phyloP scores from a whole-genome alignment of 2,113 vertebrate genomes.

The Gracilinanus agilis region DNA sequence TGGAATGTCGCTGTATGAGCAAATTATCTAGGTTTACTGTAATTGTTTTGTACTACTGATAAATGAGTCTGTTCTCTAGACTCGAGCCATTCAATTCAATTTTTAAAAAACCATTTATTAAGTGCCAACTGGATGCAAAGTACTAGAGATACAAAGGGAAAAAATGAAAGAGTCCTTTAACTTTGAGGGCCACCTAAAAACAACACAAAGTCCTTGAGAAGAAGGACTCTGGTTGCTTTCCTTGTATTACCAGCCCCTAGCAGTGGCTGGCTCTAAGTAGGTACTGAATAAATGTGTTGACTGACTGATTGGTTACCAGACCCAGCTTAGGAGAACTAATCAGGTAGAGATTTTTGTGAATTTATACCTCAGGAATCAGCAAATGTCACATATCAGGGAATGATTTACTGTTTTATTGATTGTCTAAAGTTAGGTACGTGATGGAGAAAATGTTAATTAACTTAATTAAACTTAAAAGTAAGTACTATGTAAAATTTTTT shows the following conservation, averaged over 20 bases:
- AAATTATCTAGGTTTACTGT: not conserved
- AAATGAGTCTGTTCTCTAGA: not conserved
- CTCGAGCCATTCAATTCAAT: not conserved
- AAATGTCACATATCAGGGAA: not conserved
- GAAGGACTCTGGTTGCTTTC: not conserved
- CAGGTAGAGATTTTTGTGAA: not conserved
- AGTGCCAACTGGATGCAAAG: not conserved
- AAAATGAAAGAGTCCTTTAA: not conserved
- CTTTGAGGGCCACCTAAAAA: not conserved
- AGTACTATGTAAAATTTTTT: not conserved
- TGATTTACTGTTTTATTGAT: not conserved
- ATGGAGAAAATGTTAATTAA: not conserved
- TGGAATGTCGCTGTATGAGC: not conserved
- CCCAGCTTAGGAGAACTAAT: not conserved
- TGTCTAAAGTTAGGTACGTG: not conserved
- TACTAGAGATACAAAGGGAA: not conserved
- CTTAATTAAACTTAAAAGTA: not conserved
- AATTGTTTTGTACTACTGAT: not conserved
- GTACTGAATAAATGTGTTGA: not conserved
- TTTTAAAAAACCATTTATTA: not conserved
- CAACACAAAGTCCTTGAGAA: not conserved
- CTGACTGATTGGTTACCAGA: not conserved
- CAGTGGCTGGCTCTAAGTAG: not conserved
- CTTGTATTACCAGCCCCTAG: not conserved
- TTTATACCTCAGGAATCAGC: not conserved